A percentile compares a stretch with the other conserved stretches of the same genome.
These are phyloP conservation scores for Tineola bisselliella DNA, from an alignment of 2,888 invertebrate genomes.

Conservation along the genomic window DNA sequence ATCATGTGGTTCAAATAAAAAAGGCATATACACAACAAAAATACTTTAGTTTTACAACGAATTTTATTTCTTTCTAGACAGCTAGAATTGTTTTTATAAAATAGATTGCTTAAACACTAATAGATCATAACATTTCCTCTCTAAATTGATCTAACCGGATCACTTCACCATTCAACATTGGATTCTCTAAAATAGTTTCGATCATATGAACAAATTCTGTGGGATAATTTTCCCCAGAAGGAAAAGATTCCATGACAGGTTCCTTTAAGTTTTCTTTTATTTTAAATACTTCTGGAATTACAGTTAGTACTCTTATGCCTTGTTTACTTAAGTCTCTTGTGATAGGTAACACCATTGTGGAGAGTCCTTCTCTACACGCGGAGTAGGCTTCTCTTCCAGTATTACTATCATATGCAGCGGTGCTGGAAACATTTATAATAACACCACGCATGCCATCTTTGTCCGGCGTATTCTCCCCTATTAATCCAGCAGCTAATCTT, in stretches of 20 bases:
- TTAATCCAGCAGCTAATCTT: constrained; percentile 82
- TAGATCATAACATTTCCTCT: not conserved
- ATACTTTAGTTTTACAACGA: no score
- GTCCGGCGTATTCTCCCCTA: constrained; percentile 86
- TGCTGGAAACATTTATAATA: constrained; percentile 94
- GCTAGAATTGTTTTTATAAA: no score
- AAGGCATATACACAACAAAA: no score
- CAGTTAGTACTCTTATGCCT: constrained; percentile 83
- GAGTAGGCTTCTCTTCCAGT: constrained; percentile 95
- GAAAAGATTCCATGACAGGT: constrained; percentile 52
- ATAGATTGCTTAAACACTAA: not conserved
- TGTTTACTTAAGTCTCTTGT: constrained; percentile 88
- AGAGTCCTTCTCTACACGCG: constrained; percentile 94
- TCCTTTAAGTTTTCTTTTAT: constrained; percentile 39
- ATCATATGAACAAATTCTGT: constrained; percentile 64
- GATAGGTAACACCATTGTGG: constrained; percentile 94
- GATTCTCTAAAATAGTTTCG: constrained; percentile 65
- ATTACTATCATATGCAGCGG: constrained; percentile 97
- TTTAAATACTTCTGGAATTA: constrained; percentile 71
- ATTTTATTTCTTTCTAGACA: no score
- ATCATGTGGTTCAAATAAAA: no score
- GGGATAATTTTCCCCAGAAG: constrained; percentile 60
- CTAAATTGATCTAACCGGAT: constrained; percentile 54
- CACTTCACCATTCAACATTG: constrained; percentile 67
- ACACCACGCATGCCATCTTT: constrained; percentile 90